Evolutionary conservation across 2,797 vertebrate species (phyloP), one percentile per base, ranked within the genome.

Genomic region (Myiotriccus ornatus): DNA sequence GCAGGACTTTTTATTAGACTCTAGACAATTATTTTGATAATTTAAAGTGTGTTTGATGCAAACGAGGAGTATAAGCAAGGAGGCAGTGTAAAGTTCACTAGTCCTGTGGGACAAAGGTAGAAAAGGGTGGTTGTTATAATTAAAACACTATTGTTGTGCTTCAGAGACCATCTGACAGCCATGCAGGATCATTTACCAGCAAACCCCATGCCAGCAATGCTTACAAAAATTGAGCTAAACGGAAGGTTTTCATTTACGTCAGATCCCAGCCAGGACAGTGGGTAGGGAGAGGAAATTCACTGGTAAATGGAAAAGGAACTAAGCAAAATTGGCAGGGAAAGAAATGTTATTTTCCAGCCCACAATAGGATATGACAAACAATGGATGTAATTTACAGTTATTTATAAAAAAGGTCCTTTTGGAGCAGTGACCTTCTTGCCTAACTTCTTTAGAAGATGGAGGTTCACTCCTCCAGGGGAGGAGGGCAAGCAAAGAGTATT

Each of bases 331-430:
- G 77, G 85, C 93, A 88, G 74, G 43, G 56, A 85, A 93, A 92
- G 34, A 78, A 79, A 67, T 91, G 89, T 92, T 96, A 22, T 96
- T 96, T 96, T 93, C 24, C 43, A 95, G 27, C 69, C 64, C 87
- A 43, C 12, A 74, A 82, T 53, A 96, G 93, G 89, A 95, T 93
- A 74, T 84, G 87, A 84, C 90, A 95, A 97, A 96, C 94, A 97
- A 95, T 95, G 55, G 75, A 80, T 94, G 88, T 90, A 93, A 83
- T 64, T 90, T 92, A 56, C 16, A 83, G 85, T 87, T 96, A 87
- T 89, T 95, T 95, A 95, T 95, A 63, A 85, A 68, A 95, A 90
- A 65, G 37, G 22, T 91, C 43, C 63, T 95, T 94, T 86, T 68
- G 62, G 84, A 60, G 46, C 56, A 84, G 32, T 84, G 89, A 94